These are phyloP conservation scores for Habroteleia sp. DNA, from an alignment of 2,888 invertebrate species.

Conservation along the genomic window DNA sequence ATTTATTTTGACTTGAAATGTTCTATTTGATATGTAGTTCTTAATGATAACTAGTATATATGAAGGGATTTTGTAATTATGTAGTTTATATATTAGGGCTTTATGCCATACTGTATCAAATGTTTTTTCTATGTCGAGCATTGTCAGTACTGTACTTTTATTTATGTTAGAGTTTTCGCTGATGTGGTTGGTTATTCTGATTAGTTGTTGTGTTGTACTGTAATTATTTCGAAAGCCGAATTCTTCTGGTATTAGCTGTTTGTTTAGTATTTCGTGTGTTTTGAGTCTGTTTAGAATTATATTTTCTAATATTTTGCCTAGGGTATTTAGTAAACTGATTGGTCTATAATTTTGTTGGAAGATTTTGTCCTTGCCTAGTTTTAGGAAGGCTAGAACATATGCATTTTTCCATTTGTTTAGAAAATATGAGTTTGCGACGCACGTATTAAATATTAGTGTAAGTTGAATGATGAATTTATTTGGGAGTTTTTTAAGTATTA, in stretches of 20 bases:
- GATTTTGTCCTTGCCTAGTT: slow-evolving; percentile 24
- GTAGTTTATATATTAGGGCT: slow-evolving; percentile 21
- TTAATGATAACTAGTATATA: slow-evolving; percentile 1
- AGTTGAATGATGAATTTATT: slow-evolving; percentile 36
- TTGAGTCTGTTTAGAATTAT: slow-evolving; percentile 56
- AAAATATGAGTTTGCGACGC: slow-evolving; percentile 10
- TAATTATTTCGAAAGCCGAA: background rate
- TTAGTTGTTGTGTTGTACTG: slow-evolving; percentile 1
- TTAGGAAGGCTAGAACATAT: background rate
- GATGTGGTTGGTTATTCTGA: background rate
- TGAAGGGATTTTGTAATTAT: background rate
- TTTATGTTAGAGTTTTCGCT: background rate
- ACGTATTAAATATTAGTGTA: slow-evolving; percentile 32
- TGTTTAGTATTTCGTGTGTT: slow-evolving; percentile 1
- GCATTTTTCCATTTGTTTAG: background rate
- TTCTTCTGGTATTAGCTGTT: background rate
- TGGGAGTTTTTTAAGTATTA: slow-evolving; percentile 34
- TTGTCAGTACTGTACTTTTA: background rate
- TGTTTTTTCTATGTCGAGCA: slow-evolving; percentile 2
- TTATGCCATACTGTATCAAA: slow-evolving; percentile 3
- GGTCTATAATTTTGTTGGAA: slow-evolving; percentile 28
- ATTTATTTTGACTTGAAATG: slow-evolving; percentile 34
- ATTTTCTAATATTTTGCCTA: slow-evolving; percentile 65
- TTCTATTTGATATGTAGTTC: slow-evolving; percentile 10
- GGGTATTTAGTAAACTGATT: slow-evolving; percentile 34